Conservation (phyloP, 2,888 invertebrate species). For the Germaria angustata region DNA sequence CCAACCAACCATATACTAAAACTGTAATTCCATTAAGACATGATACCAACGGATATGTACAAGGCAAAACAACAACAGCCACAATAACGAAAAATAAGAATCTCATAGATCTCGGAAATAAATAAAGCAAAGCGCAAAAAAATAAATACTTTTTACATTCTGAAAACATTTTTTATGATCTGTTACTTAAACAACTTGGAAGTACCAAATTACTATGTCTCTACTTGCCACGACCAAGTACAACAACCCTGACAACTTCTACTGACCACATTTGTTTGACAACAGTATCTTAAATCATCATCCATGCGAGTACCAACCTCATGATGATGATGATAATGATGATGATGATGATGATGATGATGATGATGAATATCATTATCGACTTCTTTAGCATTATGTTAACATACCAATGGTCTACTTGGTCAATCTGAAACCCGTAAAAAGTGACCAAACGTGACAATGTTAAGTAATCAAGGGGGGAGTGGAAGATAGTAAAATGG, state of each 20-base stretch:
- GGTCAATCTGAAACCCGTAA: slow-evolving; percentile 26
- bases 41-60: slow-evolving; percentile 47
- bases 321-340: not conserved
- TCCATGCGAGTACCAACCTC: not conserved
- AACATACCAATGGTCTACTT: slow-evolving; percentile 19
- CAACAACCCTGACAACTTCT: not conserved
- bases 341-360: too few species aligned
- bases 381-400: not conserved
- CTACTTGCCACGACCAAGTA: not conserved
- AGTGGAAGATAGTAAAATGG: not conserved
- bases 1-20: slow-evolving; percentile 5
- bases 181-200: slow-evolving; percentile 54
- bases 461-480: not conserved
- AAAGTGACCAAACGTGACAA: not conserved
- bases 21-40: slow-evolving; percentile 36
- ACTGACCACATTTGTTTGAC: slow-evolving; percentile 49
- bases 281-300: slow-evolving; percentile 40
- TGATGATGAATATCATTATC: not conserved
- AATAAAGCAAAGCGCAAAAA: not conserved
- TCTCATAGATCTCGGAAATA: slow-evolving; percentile 16
- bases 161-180: slow-evolving; percentile 51
- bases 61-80: not conserved
- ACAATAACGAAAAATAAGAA: slow-evolving; percentile 1
- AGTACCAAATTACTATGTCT: slow-evolving; percentile 2
- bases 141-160: not conserved